Evolutionary conservation across 2,113 vertebrate genomes (phyloP), one percentile per base, ranked within the genome.

Genomic region (Prionailurus viverrinus): DNA sequence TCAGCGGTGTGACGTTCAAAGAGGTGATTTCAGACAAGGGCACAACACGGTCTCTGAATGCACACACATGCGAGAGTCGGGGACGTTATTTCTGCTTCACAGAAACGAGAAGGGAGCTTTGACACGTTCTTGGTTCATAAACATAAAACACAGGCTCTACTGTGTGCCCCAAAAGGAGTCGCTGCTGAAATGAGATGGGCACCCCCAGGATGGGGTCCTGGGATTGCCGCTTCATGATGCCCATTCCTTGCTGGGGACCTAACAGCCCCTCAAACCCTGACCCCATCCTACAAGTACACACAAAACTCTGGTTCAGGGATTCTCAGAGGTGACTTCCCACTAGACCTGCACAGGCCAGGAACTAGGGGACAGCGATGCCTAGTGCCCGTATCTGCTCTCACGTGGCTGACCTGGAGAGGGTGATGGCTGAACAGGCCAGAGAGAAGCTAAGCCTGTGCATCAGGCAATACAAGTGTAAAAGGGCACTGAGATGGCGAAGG

Each of bases 31-130:
- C 45, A 48, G 36, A 3, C 4, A 14, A 18, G 33, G 7, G 31
- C 2, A 36, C 48, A 15, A 1, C 58, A 31, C 0, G 1, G 19
- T 66, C 39, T n/a, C 61, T 6, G 19, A 68, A 41, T 1, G 1
- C 5, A 25, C 61, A 66, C 4, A 5, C 7, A 0, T 27, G 36
- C 13, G 1, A 1, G 13, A 15, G 29, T 14, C 10, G 1, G 53
- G n/a, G 45, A 53, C 25, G 9, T 14, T 19, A 3, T 2, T 11
- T 68, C 41, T 4, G 66, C 14, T 36, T 58, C 74, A 11, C 5
- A n/a, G 11, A 58, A 6, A 39, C 0, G 4, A 3, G 58, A 6
- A n/a, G 55, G 87, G 69, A 33, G 7, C 0, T 4, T 23, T 3
- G 71, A 53, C 1, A 66, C 7, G 8, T 16, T 31, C 11, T 18